phyloP scores from a whole-genome alignment of 2,113 vertebrate species.

The Dicentrarchus labrax region DNA sequence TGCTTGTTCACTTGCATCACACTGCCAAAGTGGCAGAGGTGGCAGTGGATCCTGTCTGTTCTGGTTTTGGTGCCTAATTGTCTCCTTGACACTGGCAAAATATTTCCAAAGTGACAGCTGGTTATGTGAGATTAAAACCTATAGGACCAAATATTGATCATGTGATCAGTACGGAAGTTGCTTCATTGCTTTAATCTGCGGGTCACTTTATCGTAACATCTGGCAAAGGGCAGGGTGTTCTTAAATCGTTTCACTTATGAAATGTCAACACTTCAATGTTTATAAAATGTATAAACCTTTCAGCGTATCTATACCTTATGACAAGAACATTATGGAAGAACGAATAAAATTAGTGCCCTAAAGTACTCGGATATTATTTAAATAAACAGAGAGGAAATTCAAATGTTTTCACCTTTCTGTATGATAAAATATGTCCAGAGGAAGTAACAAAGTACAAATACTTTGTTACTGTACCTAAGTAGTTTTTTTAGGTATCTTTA shows the following conservation, averaged over 20 bases:
- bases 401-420: background rate
- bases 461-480: too few species aligned
- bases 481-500: too few species aligned
- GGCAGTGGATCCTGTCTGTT: background rate
- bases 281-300: background rate
- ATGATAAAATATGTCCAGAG: too few species aligned
- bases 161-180: background rate
- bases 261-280: background rate
- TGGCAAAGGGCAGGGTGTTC: background rate
- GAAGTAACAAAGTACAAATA: too few species aligned
- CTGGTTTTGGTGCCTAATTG: background rate
- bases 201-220: background rate
- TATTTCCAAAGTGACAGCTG: background rate
- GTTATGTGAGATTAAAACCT: background rate
- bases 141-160: background rate
- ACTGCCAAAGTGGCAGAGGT: conserved; percentile 20
- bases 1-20: conserved; percentile 22
- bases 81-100: background rate
- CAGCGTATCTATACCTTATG: background rate
- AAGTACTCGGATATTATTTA: background rate
- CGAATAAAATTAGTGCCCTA: background rate
- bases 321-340: background rate
- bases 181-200: background rate
- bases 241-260: too few species aligned
- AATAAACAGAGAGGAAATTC: background rate